Base-by-base conservation (phyloP, 2,113 vertebrate species). In the Cavia porcellus region DNA sequence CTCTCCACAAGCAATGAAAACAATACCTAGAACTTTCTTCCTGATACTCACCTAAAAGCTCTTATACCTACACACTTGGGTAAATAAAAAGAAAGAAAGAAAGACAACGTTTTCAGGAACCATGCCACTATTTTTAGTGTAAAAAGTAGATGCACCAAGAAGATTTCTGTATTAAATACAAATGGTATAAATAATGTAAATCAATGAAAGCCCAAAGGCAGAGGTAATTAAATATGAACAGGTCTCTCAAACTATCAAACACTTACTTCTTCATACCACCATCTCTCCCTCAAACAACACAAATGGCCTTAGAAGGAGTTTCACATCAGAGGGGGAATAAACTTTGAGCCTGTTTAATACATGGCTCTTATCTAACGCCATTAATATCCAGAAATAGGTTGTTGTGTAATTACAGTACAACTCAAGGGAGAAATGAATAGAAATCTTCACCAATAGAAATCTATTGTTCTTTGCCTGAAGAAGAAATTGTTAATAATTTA, bases 401-500 rank as follows among this genome's bases (percentile, higher is more conserved):
- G 28, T 20, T 77, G 38, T 91, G 42, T 30, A 42, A 89, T 25
- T 68, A 66, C 24, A 55, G 14, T 25, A 55, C 55, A 87, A 74
- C 13, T 35, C 9, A 62, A 14, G 17, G 7, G 22, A 82, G 12
- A 80, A 86, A 84, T 70, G 35, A 86, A 38, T 74, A 6, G 52
- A 80, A 95, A 91, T 86, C 77, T 22, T 92, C 81, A 68, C 35
- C 52, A 19, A 22, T 25, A 22, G 81, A 19, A 85, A 35, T 17
- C 50, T 57, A 86, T 25, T 47, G 38, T 30, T 5, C 70, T 66
- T 30, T 82, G 24, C 42, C 82, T 75, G 24, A 93, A 88, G 57
- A 95, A 82, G 22, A 93, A 89, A 95, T 14, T 92, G 5, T 47
- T 84, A 89, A 92, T 17, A 75, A 89, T 55, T 72, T 52, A 38